Percentiles rank a stretch among this genome's conserved stretches.
Evolutionary conservation across 2,888 invertebrate genomes (phyloP).

Genomic region (Gasteruption jaculator): DNA sequence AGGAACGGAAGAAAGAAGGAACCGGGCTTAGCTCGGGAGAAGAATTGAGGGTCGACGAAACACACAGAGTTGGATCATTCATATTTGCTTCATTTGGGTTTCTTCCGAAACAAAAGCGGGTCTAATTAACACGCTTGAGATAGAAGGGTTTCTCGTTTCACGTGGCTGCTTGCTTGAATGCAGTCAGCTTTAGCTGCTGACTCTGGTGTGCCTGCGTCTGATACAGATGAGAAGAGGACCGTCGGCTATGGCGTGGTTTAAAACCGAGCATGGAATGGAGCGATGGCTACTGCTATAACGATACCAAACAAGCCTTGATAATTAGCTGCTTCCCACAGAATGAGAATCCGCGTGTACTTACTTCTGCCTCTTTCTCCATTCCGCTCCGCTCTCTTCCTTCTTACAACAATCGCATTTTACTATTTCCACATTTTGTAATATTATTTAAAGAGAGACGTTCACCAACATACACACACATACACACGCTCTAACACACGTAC

Average conservation of each 20-base stretch:
- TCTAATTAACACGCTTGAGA: slow-evolving; percentile 48
- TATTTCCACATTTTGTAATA: too few relatives aligned
- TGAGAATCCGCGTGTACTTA: slow-evolving; percentile 14
- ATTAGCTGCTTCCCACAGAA: slow-evolving; percentile 35
- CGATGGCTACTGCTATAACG: slow-evolving; percentile 34
- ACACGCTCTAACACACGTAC: too few relatives aligned
- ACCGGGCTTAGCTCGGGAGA: too few relatives aligned
- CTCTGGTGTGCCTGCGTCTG: slow-evolving; percentile 8
- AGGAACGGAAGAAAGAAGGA: too few relatives aligned
- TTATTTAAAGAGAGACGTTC: too few relatives aligned
- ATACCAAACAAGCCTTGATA: slow-evolving; percentile 37
- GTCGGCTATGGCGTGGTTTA: slow-evolving; percentile 10
- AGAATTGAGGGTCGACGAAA: too few relatives aligned
- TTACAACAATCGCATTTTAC: background rate
- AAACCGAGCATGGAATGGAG: slow-evolving; percentile 18
- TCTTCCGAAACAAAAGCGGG: slow-evolving; percentile 43
- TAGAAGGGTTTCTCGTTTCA: slow-evolving; percentile 31
- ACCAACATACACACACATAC: too few relatives aligned
- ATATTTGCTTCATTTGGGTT: slow-evolving; percentile 42
- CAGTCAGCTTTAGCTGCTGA: slow-evolving; percentile 17
- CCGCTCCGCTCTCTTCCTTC: slow-evolving; percentile 1
- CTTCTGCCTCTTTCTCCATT: background rate
- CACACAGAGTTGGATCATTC: slow-evolving; percentile 29
- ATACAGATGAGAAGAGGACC: slow-evolving; percentile 12
- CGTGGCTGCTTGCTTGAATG: slow-evolving; percentile 27